Percentiles rank a stretch among this genome's conserved stretches.
Evolutionary conservation across 2,797 vertebrate genomes (phyloP).

Genomic region (Neomorphus geoffroyi): DNA sequence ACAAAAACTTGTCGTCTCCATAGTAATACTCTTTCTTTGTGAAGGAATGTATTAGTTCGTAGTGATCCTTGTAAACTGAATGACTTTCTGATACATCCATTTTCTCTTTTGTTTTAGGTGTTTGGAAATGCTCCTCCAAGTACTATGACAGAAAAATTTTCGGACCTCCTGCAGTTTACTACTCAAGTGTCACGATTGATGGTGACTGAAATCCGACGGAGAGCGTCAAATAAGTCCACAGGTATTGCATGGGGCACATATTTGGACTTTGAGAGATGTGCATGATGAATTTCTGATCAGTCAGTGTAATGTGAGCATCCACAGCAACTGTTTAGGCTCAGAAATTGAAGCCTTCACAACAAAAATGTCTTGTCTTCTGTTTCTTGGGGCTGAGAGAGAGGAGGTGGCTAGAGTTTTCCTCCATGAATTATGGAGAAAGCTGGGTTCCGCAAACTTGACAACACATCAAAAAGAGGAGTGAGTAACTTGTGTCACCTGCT

Average conservation of each 20-base stretch:
- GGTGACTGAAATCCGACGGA: constrained; percentile 97
- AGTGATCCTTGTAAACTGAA: background rate
- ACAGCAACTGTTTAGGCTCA: background rate
- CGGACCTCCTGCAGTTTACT: constrained; percentile 98
- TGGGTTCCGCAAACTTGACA: background rate
- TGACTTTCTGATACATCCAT: background rate
- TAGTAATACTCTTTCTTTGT: background rate
- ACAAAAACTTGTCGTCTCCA: background rate
- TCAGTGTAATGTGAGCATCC: background rate
- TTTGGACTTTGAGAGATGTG: background rate
- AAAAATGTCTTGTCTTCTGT: background rate
- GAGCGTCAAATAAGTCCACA: constrained; percentile 98
- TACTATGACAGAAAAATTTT: constrained; percentile 98
- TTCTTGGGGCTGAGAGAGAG: background rate
- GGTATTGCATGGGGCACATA: constrained; percentile 75
- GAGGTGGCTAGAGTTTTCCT: background rate
- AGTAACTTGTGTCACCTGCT: background rate
- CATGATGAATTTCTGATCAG: background rate
- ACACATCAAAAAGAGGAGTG: background rate
- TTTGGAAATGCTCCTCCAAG: constrained; percentile 95
- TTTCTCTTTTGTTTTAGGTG: constrained; percentile 78
- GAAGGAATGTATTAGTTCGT: background rate
- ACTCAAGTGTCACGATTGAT: constrained; percentile 97
- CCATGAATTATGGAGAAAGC: background rate
- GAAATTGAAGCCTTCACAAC: background rate